phyloP scores from a whole-genome alignment of 2,797 vertebrate genomes.

The Phalloptychus januarius region DNA sequence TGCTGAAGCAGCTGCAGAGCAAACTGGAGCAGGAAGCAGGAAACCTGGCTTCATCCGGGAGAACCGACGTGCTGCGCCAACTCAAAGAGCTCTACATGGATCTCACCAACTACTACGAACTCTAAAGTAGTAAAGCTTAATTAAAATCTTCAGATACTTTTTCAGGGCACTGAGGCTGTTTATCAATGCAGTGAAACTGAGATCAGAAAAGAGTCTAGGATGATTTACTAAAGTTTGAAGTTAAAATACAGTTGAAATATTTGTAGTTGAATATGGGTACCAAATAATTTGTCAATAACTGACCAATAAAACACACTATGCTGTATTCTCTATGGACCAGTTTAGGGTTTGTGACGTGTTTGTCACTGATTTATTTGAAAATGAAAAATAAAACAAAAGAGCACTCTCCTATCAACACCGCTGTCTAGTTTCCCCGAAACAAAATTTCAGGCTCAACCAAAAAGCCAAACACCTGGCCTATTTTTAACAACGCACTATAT shows the following conservation, averaged over 20 bases:
- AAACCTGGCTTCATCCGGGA: slow-evolving; percentile 86
- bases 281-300: neutral
- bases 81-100: too few species aligned
- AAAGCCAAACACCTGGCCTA: slow-evolving; percentile 47
- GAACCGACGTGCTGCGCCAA: slow-evolving; percentile 90
- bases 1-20: slow-evolving; percentile 91
- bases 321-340: neutral
- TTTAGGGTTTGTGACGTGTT: neutral
- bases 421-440: slow-evolving; percentile 23
- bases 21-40: slow-evolving; percentile 95
- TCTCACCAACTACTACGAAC: too few species aligned
- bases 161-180: neutral
- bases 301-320: neutral
- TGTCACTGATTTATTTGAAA: neutral
- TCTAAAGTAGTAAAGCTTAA: neutral
- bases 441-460: slow-evolving; percentile 33
- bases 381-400: neutral
- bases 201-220: neutral
- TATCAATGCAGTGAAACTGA: neutral
- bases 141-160: neutral
- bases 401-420: neutral
- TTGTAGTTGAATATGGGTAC: neutral
- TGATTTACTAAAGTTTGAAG: neutral
- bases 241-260: neutral
- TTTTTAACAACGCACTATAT: slow-evolving; percentile 61